Evolutionary conservation across 2,888 invertebrate genomes (phyloP).

Genomic region (Cepaea hortensis): DNA sequence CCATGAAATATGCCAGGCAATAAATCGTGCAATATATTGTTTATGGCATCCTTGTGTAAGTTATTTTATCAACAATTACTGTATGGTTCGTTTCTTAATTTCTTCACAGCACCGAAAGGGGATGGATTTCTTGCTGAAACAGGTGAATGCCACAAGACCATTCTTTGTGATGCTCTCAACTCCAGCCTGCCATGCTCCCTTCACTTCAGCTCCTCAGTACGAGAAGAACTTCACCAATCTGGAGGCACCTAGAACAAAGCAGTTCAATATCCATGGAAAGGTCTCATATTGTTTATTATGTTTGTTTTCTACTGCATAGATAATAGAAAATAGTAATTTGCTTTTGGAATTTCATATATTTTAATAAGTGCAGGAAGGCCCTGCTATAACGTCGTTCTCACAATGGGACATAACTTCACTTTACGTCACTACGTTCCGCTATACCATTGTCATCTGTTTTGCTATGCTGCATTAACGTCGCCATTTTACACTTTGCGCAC

Average conservation of each 20-base stretch:
- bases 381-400: not conserved
- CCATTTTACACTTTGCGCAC: no score
- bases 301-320: no score
- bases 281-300: constrained; percentile 8
- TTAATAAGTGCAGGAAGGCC: no score
- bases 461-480: no score
- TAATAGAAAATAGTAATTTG: no score
- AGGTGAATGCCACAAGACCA: constrained; percentile 74
- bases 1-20: no score
- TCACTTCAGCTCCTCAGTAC: constrained; percentile 87
- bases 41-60: no score
- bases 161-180: constrained; percentile 92
- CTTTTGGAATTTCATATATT: no score
- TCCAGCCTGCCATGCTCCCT: constrained; percentile 92
- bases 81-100: not conserved
- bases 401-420: no score
- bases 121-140: constrained; percentile 66
- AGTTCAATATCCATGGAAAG: constrained; percentile 77
- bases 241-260: constrained; percentile 82
- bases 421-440: no score
- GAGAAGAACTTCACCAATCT: constrained; percentile 80
- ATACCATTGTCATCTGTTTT: no score
- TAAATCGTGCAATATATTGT: no score
- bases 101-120: constrained; percentile 71
- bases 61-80: not conserved